Evolutionary conservation across 2,888 invertebrate species (phyloP), one percentile per base, ranked within the genome.

Genomic region (Rotaria sp.): DNA sequence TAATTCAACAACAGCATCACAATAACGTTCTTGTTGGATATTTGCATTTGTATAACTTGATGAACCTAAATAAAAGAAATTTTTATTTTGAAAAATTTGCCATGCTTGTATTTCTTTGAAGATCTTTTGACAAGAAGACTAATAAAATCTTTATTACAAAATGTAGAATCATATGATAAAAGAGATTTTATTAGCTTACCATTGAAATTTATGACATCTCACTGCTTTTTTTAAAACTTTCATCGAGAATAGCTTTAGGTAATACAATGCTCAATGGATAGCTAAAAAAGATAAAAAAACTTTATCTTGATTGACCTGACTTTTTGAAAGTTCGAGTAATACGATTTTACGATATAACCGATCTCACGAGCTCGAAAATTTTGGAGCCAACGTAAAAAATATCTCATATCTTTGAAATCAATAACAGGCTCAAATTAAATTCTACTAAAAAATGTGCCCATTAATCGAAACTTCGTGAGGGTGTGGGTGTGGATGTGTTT

Each of bases 261-360:
- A 97, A 95, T 41, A 96, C 94, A 86, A 97, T 92, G 74, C 97
- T 93, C 0, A 96, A 96, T 24, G 98, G 97, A 92, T 97, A 97
- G 26, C 80, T 80, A n/a, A 80, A 0, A 80, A 21, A 35, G 1
- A 67, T 18, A 67, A 21, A 21, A n/a, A n/a, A n/a, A n/a, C n/a
- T n/a, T n/a, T n/a, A n/a, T n/a, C n/a, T n/a, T n/a, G n/a, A n/a
- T n/a, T n/a, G n/a, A n/a, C n/a, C n/a, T n/a, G n/a, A n/a, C n/a
- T n/a, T n/a, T n/a, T n/a, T n/a, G n/a, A n/a, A n/a, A n/a, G n/a
- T n/a, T n/a, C n/a, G n/a, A n/a, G n/a, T n/a, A n/a, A n/a, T n/a
- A n/a, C n/a, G n/a, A n/a, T n/a, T n/a, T n/a, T n/a, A n/a, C n/a
- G n/a, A n/a, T n/a, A n/a, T n/a, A n/a, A n/a, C n/a, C n/a, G n/a